Base-by-base conservation (phyloP, 2,797 vertebrate genomes). In the Dermochelys coriacea region DNA sequence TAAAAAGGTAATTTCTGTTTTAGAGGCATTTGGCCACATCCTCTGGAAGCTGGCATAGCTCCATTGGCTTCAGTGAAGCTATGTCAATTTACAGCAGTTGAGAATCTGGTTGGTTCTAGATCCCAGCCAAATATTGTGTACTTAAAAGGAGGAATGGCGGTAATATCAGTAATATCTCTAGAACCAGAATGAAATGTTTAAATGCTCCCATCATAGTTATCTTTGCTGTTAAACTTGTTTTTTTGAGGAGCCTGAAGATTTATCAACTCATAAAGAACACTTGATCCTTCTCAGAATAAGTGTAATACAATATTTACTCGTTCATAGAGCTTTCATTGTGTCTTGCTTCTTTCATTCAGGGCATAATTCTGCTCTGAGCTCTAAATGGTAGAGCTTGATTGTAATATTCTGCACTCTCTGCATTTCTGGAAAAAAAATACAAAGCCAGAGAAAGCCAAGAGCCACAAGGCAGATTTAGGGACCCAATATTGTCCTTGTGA, bases 241-340 rank as follows among this genome's bases (percentile, higher is more conserved):
- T 93, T 87, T 94, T 64, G 94, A 94, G 84, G 85, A 92, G 34
- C 29, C 92, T 25, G 34, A 85, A 95, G 57, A 91, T 88, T 89
- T 12, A 37, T 54, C 1, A 85, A 3, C 1, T 2, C n/a, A 80
- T 19, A 84, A 94, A 61, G 25, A 88, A 2, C 57, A 45, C 86
- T 91, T 41, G 37, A 37, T 71, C n/a, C 68, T 41, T 84, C 89
- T 92, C 68, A 92, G 95, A 91, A 82, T 57, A 96, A 89, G n/a
- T 16, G 5, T 85, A 85, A 64, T 47, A 41, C 71, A 94, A 94
- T 94, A 94, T 59, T 79, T 71, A 80, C 52, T 93, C 87, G 88
- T 95, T 94, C 68, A 82, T 89, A 52, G 1, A 81, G 16, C 0
- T 0, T 27, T 59, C 68, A 57, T 54, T 77, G 9, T 71, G 68